Evolutionary conservation across 2,113 vertebrate genomes (phyloP).

Genomic region (Pyrgilauda ruficollis): DNA sequence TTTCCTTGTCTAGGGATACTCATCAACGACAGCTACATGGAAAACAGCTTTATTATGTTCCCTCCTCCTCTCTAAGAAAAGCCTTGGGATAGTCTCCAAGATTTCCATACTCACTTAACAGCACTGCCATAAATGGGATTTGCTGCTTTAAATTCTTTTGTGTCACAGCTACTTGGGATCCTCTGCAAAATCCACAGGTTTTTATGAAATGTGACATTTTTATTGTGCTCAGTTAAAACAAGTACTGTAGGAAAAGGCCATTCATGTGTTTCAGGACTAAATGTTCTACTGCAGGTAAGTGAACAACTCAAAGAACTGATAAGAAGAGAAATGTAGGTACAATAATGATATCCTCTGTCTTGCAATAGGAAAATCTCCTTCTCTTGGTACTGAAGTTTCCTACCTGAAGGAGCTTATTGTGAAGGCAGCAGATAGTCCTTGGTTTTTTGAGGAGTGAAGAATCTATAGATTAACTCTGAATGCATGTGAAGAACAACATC

Average conservation of each 20-base stretch:
- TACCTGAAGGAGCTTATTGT: background rate
- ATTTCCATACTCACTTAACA: background rate
- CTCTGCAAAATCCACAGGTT: background rate
- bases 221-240: background rate
- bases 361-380: background rate
- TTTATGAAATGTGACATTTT: conserved; percentile 1
- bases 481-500: background rate
- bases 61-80: background rate
- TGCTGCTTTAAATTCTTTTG: background rate
- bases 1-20: background rate
- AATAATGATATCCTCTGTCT: background rate
- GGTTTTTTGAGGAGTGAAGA: background rate
- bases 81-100: background rate
- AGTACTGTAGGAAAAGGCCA: background rate
- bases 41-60: background rate
- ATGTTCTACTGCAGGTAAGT: background rate
- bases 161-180: background rate
- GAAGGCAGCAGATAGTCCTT: background rate
- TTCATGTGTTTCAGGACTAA: background rate
- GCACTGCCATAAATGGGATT: background rate
- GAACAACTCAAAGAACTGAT: background rate
- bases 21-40: background rate
- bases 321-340: background rate
- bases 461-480: background rate
- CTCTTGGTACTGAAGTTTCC: background rate